Conservation (phyloP, 2,888 invertebrate species). For the Andrena fulva region DNA sequence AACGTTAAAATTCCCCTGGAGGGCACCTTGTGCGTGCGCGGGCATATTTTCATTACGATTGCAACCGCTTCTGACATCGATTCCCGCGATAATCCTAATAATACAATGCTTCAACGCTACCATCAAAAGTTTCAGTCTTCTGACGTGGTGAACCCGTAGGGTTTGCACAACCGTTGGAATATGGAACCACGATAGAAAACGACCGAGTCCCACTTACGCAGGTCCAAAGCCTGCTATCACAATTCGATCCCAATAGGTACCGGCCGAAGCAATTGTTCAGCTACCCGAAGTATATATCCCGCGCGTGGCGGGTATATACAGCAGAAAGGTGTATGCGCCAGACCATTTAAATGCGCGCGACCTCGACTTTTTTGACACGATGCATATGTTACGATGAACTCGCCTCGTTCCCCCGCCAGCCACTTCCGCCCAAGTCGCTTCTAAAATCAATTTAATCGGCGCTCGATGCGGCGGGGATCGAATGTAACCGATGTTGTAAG, state of each 20-base stretch:
- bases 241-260: too few species aligned
- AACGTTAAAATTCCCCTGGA: not conserved
- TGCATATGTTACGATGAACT: slow-evolving; percentile 28
- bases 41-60: not conserved
- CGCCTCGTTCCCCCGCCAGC: not conserved
- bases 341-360: slow-evolving; percentile 34
- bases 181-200: not conserved
- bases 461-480: slow-evolving; percentile 7
- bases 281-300: not conserved
- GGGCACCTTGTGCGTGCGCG: not conserved
- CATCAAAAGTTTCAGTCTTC: slow-evolving; percentile 6
- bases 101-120: not conserved
- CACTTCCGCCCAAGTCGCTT: not conserved
- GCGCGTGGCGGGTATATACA: not conserved
- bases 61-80: not conserved
- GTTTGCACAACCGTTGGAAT: not conserved
- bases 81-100: not conserved
- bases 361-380: slow-evolving; percentile 36
- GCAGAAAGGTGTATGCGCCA: too few species aligned
- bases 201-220: not conserved
- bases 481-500: not conserved
- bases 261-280: too few species aligned
- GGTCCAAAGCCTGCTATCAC: too few species aligned
- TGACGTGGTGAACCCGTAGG: not conserved
- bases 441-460: slow-evolving; percentile 28